These are phyloP conservation scores for Caenorhabditis inopinata DNA, from an alignment of 1,140 invertebrate genomes.

Conservation along the genomic window DNA sequence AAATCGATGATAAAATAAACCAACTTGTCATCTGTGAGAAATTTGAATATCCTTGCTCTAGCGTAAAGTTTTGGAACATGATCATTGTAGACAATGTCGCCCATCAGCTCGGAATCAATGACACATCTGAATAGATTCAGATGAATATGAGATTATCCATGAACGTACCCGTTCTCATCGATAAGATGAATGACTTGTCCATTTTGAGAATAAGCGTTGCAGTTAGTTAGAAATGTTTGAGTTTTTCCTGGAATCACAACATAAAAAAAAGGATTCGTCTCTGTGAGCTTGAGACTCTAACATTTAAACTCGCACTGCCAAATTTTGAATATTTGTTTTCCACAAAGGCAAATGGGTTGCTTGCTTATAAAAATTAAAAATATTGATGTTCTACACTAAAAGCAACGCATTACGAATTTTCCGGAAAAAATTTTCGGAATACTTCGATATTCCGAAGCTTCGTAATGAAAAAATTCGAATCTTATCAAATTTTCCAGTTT, in stretches of 20 bases:
- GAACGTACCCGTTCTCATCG: constrained; percentile 40
- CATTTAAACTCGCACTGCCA: background rate
- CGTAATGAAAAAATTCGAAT: too few species aligned
- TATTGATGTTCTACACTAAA: too few species aligned
- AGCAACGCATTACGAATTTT: too few species aligned
- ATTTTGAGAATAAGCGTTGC: constrained; percentile 34
- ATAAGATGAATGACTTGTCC: constrained; percentile 41
- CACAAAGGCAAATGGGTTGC: background rate
- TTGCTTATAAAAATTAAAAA: too few species aligned
- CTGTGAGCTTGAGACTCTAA: background rate
- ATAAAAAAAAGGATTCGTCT: background rate
- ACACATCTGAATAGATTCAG: constrained; percentile 21
- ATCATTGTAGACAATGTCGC: constrained; percentile 43
- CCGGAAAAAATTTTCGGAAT: too few species aligned
- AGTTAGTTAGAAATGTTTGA: constrained; percentile 39
- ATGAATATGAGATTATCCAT: too few species aligned
- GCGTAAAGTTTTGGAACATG: constrained; percentile 38
- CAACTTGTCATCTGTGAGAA: constrained; percentile 35
- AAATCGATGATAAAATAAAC: background rate
- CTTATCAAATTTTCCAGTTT: too few species aligned
- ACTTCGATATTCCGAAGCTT: too few species aligned
- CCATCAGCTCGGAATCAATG: constrained; percentile 40
- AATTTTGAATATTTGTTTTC: background rate
- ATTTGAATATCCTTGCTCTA: constrained; percentile 38
- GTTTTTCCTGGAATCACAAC: background rate